phyloP scores from a whole-genome alignment of 1,140 invertebrate species.

The Nylanderia fulva region DNA sequence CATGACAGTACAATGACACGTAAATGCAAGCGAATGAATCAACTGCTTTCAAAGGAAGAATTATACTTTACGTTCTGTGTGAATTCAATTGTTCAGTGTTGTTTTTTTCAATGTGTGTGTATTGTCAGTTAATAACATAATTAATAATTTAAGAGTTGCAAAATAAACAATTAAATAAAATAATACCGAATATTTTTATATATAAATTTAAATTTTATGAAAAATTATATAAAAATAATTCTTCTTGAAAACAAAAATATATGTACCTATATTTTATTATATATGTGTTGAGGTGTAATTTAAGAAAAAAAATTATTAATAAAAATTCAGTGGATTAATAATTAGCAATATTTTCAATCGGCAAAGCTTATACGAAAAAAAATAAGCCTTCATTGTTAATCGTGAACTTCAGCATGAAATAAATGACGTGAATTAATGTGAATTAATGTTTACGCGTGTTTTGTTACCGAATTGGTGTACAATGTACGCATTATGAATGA shows the following conservation, averaged over 20 bases:
- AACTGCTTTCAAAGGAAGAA: no score
- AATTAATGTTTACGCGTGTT: not conserved
- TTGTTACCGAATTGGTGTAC: not conserved
- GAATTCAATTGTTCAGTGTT: not conserved
- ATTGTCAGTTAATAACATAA: not conserved
- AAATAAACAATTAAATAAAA: not conserved
- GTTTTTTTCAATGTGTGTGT: not conserved
- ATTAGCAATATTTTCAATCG: not conserved
- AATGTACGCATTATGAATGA: not conserved
- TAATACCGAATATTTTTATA: not conserved
- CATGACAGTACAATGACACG: no score
- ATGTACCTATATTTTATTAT: not conserved
- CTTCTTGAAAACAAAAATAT: not conserved
- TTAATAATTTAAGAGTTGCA: not conserved
- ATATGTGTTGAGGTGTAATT: not conserved
- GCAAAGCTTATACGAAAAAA: not conserved
- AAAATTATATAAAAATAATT: not conserved
- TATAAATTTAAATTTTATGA: not conserved
- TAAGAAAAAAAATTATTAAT: not conserved
- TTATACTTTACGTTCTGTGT: no score
- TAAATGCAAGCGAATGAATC: no score
- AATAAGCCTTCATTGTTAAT: slow-evolving; percentile 10
- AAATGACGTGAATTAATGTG: slow-evolving; percentile 20
- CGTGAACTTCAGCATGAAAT: not conserved
- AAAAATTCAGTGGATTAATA: not conserved